These are phyloP conservation scores for Drosophila teissieri DNA, from an alignment of 1,140 invertebrate species.

Conservation along the genomic window DNA sequence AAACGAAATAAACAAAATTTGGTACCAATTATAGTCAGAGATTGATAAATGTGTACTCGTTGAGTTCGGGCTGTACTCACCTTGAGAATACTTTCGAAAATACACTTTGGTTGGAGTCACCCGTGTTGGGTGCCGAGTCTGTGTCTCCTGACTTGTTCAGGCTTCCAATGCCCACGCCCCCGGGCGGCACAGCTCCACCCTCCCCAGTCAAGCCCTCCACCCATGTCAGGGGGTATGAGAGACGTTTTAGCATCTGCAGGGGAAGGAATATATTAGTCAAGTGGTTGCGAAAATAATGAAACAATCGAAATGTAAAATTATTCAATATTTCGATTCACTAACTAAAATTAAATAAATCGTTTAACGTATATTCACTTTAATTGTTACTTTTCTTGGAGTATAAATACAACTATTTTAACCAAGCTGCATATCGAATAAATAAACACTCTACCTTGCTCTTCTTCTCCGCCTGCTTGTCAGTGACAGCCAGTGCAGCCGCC, in stretches of 20 bases:
- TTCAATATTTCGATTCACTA: no score
- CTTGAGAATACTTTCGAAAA: constrained; percentile 96
- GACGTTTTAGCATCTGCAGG: constrained; percentile 93
- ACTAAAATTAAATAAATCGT: no score
- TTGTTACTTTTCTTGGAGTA: no score
- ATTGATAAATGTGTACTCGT: constrained; percentile 21
- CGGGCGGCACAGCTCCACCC: constrained; percentile 78
- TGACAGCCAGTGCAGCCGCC: constrained; percentile 85
- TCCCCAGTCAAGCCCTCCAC: constrained; percentile 94
- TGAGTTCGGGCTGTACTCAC: constrained; percentile 85
- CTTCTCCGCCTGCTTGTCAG: constrained; percentile 84
- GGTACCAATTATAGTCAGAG: constrained; percentile 65
- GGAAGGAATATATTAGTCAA: background rate
- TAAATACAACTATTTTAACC: no score
- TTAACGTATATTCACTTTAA: no score
- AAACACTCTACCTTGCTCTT: constrained; percentile 87
- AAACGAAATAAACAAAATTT: constrained; percentile 75
- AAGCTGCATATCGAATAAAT: no score
- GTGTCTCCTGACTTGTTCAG: constrained; percentile 75
- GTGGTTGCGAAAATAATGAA: no score
- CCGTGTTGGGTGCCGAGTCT: constrained; percentile 84
- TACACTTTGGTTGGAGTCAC: constrained; percentile 87
- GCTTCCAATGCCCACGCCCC: constrained; percentile 73
- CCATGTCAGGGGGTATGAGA: constrained; percentile 96
- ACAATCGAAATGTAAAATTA: no score